Percentiles rank a stretch among this genome's conserved stretches.
These are phyloP conservation scores for Agrotis puta DNA, from an alignment of 2,888 invertebrate species.

Conservation along the genomic window DNA sequence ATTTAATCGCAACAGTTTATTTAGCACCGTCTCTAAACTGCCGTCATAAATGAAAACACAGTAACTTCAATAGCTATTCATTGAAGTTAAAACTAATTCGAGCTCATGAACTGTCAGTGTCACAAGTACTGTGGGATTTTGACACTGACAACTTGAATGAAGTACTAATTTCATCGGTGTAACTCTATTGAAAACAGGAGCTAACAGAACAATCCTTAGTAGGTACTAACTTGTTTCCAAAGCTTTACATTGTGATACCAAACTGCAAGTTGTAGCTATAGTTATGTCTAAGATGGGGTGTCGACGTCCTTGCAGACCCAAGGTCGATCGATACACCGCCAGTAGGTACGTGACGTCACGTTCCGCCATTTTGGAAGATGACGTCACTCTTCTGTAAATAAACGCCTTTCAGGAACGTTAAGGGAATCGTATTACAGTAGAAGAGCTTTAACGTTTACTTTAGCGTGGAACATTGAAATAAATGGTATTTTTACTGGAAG, in stretches of 20 bases:
- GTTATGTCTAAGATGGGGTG: conserved; percentile 55
- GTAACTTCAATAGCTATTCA: too few relatives aligned
- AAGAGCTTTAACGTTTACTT: conserved; percentile 14
- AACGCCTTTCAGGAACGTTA: conserved; percentile 18
- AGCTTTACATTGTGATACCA: conserved; percentile 15
- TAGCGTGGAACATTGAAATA: conserved; percentile 11
- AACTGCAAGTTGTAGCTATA: conserved; percentile 25
- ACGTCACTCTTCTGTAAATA: conserved; percentile 55
- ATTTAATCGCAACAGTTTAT: too few relatives aligned
- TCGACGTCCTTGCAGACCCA: conserved; percentile 65
- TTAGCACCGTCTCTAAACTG: too few relatives aligned
- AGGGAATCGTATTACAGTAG: conserved; percentile 22
- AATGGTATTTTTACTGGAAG: not conserved
- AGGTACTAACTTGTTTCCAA: not conserved
- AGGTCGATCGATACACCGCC: conserved; percentile 70
- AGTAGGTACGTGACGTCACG: conserved; percentile 63
- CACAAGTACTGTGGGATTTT: not conserved
- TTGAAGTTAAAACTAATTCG: too few relatives aligned
- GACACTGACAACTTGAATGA: not conserved
- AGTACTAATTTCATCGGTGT: too few relatives aligned
- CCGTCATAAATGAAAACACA: too few relatives aligned
- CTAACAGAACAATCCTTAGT: not conserved
- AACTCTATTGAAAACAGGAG: not conserved
- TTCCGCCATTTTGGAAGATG: conserved; percentile 40
- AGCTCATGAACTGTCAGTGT: not conserved